phyloP scores from a whole-genome alignment of 2,888 invertebrate species.

The Carcina quercana region DNA sequence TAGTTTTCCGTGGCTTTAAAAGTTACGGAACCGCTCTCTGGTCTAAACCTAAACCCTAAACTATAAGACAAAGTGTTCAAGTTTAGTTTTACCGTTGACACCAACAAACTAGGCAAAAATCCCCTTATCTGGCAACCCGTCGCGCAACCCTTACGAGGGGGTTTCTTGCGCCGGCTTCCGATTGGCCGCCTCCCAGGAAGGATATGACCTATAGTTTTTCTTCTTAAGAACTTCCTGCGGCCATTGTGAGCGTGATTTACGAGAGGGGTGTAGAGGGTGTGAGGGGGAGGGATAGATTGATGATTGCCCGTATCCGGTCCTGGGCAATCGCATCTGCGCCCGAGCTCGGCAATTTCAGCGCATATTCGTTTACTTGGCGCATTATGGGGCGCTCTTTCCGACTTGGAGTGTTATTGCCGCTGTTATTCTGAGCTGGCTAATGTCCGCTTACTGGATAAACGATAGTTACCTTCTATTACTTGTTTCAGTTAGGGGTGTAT shows the following conservation, averaged over 20 bases:
- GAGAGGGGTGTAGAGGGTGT: slow-evolving; percentile 44
- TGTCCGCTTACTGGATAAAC: slow-evolving; percentile 31
- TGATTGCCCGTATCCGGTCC: slow-evolving; percentile 63
- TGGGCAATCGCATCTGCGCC: slow-evolving; percentile 60
- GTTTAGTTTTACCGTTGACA: neutral
- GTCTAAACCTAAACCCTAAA: neutral
- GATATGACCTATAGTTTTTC: slow-evolving; percentile 75
- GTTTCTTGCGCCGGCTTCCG: slow-evolving; percentile 47
- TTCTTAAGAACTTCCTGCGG: slow-evolving; percentile 73
- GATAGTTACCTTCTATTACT: no score
- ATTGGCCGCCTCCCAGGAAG: slow-evolving; percentile 71
- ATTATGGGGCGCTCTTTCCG: slow-evolving; percentile 66
- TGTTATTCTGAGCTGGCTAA: no score
- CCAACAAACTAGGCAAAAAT: neutral
- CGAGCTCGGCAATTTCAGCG: slow-evolving; percentile 58
- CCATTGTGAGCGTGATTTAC: slow-evolving; percentile 72
- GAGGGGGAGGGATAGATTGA: slow-evolving; percentile 55
- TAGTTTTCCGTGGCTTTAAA: no score
- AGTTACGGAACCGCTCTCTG: no score
- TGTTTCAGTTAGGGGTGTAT: slow-evolving; percentile 12
- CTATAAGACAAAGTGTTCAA: neutral
- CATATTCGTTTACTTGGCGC: slow-evolving; percentile 70
- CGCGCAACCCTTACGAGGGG: slow-evolving; percentile 47
- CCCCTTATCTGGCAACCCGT: slow-evolving; percentile 19
- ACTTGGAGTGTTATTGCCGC: slow-evolving; percentile 62